Percentiles rank a stretch among this genome's conserved stretches.
Evolutionary conservation across 2,888 invertebrate genomes (phyloP).

Genomic region (Panopea generosa): DNA sequence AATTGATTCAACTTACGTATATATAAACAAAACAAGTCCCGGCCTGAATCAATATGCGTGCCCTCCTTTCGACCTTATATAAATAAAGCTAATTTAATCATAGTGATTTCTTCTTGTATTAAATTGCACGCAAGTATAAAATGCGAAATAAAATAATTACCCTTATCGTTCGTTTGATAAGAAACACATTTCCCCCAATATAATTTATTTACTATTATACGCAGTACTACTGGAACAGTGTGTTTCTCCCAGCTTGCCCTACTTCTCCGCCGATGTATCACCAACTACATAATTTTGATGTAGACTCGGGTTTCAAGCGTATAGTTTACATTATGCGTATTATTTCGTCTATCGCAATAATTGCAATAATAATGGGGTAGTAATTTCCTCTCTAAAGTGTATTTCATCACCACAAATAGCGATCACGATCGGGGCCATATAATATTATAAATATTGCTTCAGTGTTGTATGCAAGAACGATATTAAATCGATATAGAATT

Average conservation of each 20-base stretch:
- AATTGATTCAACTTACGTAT: too few relatives aligned
- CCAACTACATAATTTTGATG: constrained; percentile 44
- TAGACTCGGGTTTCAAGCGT: constrained; percentile 49
- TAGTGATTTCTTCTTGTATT: constrained; percentile 18
- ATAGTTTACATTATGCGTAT: constrained; percentile 57
- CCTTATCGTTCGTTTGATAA: constrained; percentile 37
- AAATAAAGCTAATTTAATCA: constrained; percentile 4
- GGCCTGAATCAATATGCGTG: background rate
- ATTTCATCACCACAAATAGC: constrained; percentile 5
- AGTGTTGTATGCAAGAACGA: constrained; percentile 18
- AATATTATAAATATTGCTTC: constrained; percentile 60
- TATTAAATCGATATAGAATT: constrained; percentile 67
- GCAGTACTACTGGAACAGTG: constrained; percentile 24
- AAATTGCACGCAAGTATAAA: constrained; percentile 47
- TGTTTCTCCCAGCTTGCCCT: constrained; percentile 30
- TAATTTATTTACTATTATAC: constrained; percentile 56
- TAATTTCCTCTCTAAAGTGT: constrained; percentile 46
- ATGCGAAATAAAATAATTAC: constrained; percentile 61
- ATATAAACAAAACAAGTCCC: too few relatives aligned
- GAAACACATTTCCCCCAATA: constrained; percentile 47
- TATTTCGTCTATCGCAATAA: constrained; percentile 47
- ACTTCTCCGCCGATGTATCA: constrained; percentile 13
- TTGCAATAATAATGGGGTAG: constrained; percentile 59
- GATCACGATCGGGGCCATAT: constrained; percentile 34
- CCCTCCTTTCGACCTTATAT: background rate